phyloP scores from a whole-genome alignment of 2,888 invertebrate genomes.

The Trileptium ribeirensis region DNA sequence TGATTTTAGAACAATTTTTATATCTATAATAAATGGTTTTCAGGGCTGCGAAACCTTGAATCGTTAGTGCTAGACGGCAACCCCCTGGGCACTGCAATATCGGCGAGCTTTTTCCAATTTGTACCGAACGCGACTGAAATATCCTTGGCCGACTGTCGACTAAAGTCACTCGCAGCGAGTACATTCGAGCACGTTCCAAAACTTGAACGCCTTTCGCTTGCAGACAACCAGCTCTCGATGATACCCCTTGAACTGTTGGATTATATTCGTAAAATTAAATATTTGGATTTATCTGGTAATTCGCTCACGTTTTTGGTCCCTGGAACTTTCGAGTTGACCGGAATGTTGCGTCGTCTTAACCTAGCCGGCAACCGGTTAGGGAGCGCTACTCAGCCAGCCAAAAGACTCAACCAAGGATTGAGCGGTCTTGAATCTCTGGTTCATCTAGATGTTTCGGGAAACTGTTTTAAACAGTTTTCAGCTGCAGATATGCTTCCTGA shows the following conservation, averaged over 20 bases:
- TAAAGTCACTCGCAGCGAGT: not conserved
- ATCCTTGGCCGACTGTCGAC: not conserved
- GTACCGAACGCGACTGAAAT: not conserved
- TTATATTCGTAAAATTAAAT: not conserved
- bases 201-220: not conserved
- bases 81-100: not conserved
- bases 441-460: not conserved
- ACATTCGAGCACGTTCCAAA: not conserved
- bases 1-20: no score
- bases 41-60: not conserved
- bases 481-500: not conserved
- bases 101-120: not conserved
- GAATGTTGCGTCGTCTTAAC: not conserved
- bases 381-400: not conserved
- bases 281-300: conserved; percentile 1
- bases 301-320: not conserved
- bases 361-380: not conserved
- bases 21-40: no score
- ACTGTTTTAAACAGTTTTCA: not conserved
- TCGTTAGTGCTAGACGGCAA: not conserved
- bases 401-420: not conserved
- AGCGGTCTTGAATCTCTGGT: not conserved
- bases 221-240: not conserved
- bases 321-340: not conserved
- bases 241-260: not conserved